Percentiles rank a stretch among this genome's conserved stretches.
phyloP scores from a whole-genome alignment of 2,888 invertebrate genomes.

The Andrena flavipes region DNA sequence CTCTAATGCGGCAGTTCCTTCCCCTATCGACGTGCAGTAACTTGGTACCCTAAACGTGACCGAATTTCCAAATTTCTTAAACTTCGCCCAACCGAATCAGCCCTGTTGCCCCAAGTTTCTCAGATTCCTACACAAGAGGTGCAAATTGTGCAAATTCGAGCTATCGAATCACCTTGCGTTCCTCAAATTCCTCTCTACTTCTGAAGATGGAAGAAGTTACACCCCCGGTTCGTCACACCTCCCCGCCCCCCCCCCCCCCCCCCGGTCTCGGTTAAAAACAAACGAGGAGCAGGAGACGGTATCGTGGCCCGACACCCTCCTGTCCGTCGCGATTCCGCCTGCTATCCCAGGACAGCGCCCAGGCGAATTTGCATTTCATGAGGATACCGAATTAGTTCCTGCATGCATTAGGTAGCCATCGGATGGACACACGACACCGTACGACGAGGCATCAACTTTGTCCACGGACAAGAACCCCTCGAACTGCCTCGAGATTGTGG shows the following conservation, averaged over 20 bases:
- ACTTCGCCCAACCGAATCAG: background rate
- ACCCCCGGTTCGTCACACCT: background rate
- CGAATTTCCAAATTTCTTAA: background rate
- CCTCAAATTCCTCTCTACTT: background rate
- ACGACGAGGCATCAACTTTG: conserved; percentile 45
- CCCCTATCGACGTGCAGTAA: too few species aligned
- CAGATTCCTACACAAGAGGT: background rate
- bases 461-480: conserved; percentile 32
- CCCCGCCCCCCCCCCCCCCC: too few species aligned
- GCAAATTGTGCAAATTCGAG: background rate
- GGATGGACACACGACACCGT: conserved; percentile 54
- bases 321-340: conserved; percentile 17
- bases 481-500: conserved; percentile 34
- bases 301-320: background rate
- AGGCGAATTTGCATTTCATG: conserved; percentile 68
- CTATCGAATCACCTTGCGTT: background rate
- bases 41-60: background rate
- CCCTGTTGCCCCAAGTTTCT: background rate
- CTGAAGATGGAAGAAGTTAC: background rate
- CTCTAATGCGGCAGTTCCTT: too few species aligned
- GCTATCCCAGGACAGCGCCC: background rate
- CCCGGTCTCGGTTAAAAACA: conserved; percentile 28
- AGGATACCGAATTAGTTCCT: conserved; percentile 66
- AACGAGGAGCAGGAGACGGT: conserved; percentile 12
- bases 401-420: conserved; percentile 58